A percentile compares a stretch with the other conserved stretches of the same genome.
These are phyloP conservation scores for Omphaloscelis lunosa DNA, from an alignment of 2,888 invertebrate genomes.

Conservation along the genomic window DNA sequence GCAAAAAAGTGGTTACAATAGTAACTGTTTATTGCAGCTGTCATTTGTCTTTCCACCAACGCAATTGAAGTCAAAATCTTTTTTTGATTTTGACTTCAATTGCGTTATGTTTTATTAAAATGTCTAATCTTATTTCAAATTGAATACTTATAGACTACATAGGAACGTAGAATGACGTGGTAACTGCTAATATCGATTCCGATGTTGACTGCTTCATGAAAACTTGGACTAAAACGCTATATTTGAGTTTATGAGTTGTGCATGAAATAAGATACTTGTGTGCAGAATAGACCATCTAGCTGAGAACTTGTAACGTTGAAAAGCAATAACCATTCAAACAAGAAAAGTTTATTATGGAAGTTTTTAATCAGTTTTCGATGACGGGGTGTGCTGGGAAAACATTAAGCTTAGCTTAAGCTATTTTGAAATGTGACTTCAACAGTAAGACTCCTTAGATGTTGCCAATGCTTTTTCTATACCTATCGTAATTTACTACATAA, in stretches of 20 bases:
- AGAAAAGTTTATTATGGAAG: not conserved
- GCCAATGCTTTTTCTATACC: too few relatives aligned
- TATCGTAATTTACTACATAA: not conserved
- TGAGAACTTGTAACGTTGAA: not conserved
- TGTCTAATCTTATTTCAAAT: too few relatives aligned
- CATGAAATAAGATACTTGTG: constrained; percentile 15
- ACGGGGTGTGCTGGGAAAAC: too few relatives aligned
- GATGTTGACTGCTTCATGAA: constrained; percentile 37
- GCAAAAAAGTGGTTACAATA: too few relatives aligned
- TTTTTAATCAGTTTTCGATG: constrained; percentile 1
- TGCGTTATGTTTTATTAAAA: too few relatives aligned
- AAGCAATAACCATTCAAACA: not conserved
- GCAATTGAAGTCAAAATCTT: too few relatives aligned
- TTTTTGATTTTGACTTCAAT: too few relatives aligned
- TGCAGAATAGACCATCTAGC: not conserved
- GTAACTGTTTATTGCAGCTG: too few relatives aligned
- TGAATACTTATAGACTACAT: too few relatives aligned
- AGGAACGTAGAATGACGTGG: constrained; percentile 1
- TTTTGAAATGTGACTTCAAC: not conserved
- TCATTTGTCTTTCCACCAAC: too few relatives aligned
- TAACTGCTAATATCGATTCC: constrained; percentile 32
- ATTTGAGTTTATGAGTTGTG: constrained; percentile 30
- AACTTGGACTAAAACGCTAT: constrained; percentile 27
- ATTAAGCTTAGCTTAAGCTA: too few relatives aligned
- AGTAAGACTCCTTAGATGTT: not conserved